Evolutionary conservation across 2,113 vertebrate genomes (phyloP).

Genomic region (Scartelaos histophorus): DNA sequence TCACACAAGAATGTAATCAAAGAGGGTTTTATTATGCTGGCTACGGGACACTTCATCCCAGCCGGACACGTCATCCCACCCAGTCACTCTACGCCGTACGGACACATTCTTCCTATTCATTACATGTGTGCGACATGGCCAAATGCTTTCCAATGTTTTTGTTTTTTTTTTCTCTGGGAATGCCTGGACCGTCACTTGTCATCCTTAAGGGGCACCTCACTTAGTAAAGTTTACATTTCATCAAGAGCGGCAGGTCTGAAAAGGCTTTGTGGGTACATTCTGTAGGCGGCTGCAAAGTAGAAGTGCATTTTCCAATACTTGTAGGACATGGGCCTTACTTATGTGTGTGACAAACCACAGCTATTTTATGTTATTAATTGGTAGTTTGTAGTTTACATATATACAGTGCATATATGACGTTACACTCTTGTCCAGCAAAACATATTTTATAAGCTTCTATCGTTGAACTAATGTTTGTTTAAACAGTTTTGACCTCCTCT

Average conservation of each 20-base stretch:
- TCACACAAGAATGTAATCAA: slow-evolving; percentile 66
- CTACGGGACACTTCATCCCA: slow-evolving; percentile 32
- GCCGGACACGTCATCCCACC: slow-evolving; percentile 34
- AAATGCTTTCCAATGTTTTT: slow-evolving; percentile 27
- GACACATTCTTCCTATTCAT: slow-evolving; percentile 39
- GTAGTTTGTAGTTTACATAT: not conserved
- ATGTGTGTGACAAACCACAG: not conserved
- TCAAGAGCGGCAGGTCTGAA: not conserved
- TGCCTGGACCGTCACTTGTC: slow-evolving; percentile 23
- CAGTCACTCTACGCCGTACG: slow-evolving; percentile 14
- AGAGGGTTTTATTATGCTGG: slow-evolving; percentile 56
- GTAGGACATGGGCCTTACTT: not conserved
- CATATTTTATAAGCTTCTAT: no score
- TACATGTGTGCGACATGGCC: slow-evolving; percentile 38
- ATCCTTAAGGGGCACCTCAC: not conserved
- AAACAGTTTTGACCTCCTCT: no score
- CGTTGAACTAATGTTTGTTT: no score
- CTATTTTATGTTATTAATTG: not conserved
- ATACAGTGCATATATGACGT: not conserved
- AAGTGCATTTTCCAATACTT: not conserved
- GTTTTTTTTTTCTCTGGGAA: slow-evolving; percentile 23
- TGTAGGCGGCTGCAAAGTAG: not conserved
- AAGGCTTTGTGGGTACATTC: not conserved
- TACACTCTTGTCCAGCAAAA: no score
- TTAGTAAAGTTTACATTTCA: slow-evolving; percentile 13